Percentiles rank a stretch among this genome's conserved stretches.
Conservation (phyloP, 2,797 vertebrate species). For the Acestrorhynchus altus region DNA sequence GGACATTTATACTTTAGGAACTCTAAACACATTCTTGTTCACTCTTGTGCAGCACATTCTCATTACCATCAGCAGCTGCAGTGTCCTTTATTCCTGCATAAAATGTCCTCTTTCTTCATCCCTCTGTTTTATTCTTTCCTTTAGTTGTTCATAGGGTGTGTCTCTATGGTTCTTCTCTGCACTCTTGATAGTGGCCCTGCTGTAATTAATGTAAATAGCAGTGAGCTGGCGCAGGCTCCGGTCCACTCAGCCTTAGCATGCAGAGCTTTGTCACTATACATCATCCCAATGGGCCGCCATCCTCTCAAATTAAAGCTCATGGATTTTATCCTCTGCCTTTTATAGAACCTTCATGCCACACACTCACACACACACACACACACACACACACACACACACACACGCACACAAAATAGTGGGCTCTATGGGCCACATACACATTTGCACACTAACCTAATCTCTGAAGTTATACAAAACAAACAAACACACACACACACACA, state of each 20-base stretch:
- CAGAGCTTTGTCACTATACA: conserved; percentile 88
- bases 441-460: conserved; percentile 53
- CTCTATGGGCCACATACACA: conserved; percentile 44
- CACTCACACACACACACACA: conserved; percentile 3
- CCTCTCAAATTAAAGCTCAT: conserved; percentile 85
- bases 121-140: neutral
- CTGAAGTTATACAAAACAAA: conserved; percentile 40
- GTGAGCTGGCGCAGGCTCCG: conserved; percentile 81
- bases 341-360: neutral
- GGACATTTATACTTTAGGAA: conserved; percentile 27
- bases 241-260: conserved; percentile 87
- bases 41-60: conserved; percentile 13
- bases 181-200: conserved; percentile 37
- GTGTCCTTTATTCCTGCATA: conserved; percentile 2
- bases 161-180: neutral
- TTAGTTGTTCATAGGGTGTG: conserved; percentile 79
- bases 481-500: conserved; percentile 42
- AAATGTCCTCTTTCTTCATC: conserved; percentile 20
- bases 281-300: conserved; percentile 79
- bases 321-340: conserved; percentile 56
- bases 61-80: conserved; percentile 18
- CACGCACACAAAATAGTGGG: conserved; percentile 40
- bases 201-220: conserved; percentile 91
- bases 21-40: conserved; percentile 22
- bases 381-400: conserved; percentile 7